Base-by-base conservation (phyloP, 2,888 invertebrate species). In the Hetaerina titia region DNA sequence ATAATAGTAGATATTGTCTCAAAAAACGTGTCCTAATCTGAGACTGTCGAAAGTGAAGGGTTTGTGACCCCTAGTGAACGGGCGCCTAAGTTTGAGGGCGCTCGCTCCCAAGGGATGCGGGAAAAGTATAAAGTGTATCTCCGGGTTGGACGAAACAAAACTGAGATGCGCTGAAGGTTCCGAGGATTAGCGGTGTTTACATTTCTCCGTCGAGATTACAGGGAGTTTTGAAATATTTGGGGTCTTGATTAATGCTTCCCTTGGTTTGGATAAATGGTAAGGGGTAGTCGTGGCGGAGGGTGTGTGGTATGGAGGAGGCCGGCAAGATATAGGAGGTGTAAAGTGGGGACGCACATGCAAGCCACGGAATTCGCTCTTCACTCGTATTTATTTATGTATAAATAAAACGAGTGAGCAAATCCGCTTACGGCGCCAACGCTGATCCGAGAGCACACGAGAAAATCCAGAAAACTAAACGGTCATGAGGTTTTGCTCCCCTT, bases 121-220 rank as follows among this genome's bases (percentile, higher is more conserved):
- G 1, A 45, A 45, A 45, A 45, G 4, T 45, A 4, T 45, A 45
- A 45, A 45, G 45, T 45, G 45, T 45, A 45, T 45, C 45, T 45
- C 45, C 45, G 45, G 45, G 45, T 45, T 45, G 45, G 45, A 45
- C 2, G 45, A 4, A 45, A 45, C 45, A 45, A 45, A 45, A 45
- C 45, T 45, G 45, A 45, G 45, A n/a, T 6, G n/a, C 7, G 17
- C 69, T 69, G 69, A 69, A 69, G 69, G 69, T 69, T 69, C n/a
- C n/a, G 19, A 17, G 69, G 69, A 69, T 69, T 69, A 69, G n/a
- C 69, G n/a, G n/a, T 69, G 69, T 69, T 69, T 69, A 69, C 69
- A 69, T 69, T 69, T 69, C 69, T 69, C 69, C 69, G 69, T n/a
- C 69, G 69, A 69, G 69, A 69, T 69, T 69, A 69, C 69, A n/a